Base-by-base conservation (phyloP, 2,113 vertebrate species). In the Myiopsitta monachus region DNA sequence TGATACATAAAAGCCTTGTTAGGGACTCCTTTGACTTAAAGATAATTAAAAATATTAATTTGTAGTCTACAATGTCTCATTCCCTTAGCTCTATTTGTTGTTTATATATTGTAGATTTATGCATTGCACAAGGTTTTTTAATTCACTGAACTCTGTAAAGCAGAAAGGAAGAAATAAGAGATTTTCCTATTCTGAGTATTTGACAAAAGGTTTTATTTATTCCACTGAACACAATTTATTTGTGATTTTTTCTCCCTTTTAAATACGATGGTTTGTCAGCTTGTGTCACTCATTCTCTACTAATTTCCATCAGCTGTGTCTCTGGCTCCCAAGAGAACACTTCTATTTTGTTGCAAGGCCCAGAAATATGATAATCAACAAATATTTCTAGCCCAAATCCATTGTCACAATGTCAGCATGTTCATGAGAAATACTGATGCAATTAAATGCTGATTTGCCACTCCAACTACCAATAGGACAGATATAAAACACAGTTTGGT, bases 301-400 rank as follows among this genome's bases (percentile, higher is more conserved):
- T 93, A 15, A 72, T 63, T 96, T 90, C 87, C 73, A 93, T 96
- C 88, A 96, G 36, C 83, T 92, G 80, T 68, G 49, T 36, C 69
- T 81, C 88, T 83, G 30, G 52, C 57, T 95, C 76, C 90, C 88
- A 81, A 10, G 52, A 95, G 87, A 94, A 93, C 80, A 81, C 28
- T 93, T 83, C 79, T 80, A 6, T 87, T 95, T 88, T 70, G 51
- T 93, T 93, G 55, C 86, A 90, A 75, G 80, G 83, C 66, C 76
- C 69, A 94, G 85, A 95, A 94, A 93, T 86, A 89, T 47, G 49
- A 81, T 77, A 82, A 93, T 94, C 92, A 94, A 94, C 90, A 94
- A 92, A 96, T 77, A 96, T 83, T 95, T 94, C 92, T 92, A 90
- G 85, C 79, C 89, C 76, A 92, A 95, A 95, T 63, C 70, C 77